These are phyloP conservation scores for Alexandromys fortis DNA, from an alignment of 2,113 vertebrate species.

Conservation along the genomic window DNA sequence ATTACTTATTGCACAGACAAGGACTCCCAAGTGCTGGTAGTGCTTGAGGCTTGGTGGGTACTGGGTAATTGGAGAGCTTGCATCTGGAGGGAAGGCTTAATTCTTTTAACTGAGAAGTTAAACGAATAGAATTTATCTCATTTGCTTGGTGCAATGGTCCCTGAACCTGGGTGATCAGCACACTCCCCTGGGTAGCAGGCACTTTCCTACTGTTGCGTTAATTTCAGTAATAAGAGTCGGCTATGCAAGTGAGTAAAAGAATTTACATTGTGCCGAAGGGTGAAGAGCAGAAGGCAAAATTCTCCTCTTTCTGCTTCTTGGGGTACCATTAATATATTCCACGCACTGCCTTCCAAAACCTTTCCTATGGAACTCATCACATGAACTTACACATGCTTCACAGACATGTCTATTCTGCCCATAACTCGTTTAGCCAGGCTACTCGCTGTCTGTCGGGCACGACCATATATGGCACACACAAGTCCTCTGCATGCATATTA, in stretches of 20 bases:
- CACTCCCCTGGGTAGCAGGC: slow-evolving; percentile 12
- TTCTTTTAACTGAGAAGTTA: slow-evolving; percentile 67
- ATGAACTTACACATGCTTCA: neutral
- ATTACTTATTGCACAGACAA: slow-evolving; percentile 18
- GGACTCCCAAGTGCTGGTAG: neutral
- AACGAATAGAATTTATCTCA: slow-evolving; percentile 54
- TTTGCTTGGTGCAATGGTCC: slow-evolving; percentile 51
- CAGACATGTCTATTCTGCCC: neutral
- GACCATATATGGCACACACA: neutral
- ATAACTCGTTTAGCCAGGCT: neutral
- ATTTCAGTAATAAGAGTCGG: slow-evolving; percentile 38
- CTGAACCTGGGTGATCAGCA: slow-evolving; percentile 34
- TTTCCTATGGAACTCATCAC: neutral
- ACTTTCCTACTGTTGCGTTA: slow-evolving; percentile 38
- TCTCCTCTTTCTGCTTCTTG: neutral
- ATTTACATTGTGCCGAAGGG: neutral
- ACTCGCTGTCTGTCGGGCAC: no score
- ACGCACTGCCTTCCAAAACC: neutral
- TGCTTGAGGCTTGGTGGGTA: neutral
- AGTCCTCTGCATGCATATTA: neutral
- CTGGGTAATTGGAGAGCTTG: slow-evolving; percentile 46
- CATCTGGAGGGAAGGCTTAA: slow-evolving; percentile 37
- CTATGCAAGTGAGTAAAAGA: neutral
- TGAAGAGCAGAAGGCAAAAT: slow-evolving; percentile 12
- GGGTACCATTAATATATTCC: neutral